Conservation (phyloP, 2,888 invertebrate genomes). For the Dryocosmus kuriphilus region DNA sequence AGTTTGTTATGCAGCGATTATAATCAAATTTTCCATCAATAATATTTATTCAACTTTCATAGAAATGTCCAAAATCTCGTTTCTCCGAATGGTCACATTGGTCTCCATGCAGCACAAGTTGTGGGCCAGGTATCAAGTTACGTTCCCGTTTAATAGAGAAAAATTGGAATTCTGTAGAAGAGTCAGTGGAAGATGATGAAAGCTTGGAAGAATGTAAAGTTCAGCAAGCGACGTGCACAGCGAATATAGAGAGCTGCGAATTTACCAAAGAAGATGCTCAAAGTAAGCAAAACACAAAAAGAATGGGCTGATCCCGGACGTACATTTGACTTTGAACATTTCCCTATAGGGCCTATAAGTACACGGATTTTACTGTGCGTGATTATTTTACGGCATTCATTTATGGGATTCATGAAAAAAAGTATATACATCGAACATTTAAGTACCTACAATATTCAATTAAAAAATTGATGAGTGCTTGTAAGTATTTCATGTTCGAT, state of each 20-base stretch:
- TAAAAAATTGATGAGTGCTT: no score
- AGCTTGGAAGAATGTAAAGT: slow-evolving; percentile 68
- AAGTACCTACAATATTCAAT: no score
- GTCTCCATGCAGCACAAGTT: slow-evolving; percentile 93
- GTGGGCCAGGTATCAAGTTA: slow-evolving; percentile 87
- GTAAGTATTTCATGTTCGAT: no score
- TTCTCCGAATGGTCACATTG: slow-evolving; percentile 89
- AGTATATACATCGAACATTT: no score
- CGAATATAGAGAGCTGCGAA: slow-evolving; percentile 68
- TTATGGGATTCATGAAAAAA: no score
- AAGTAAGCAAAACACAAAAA: slow-evolving; percentile 58
- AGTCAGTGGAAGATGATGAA: slow-evolving; percentile 56
- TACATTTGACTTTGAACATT: no score
- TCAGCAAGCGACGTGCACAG: slow-evolving; percentile 66
- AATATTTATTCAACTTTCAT: slow-evolving; percentile 29
- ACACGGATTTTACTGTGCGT: no score
- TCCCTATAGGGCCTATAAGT: no score
- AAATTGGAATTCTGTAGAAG: slow-evolving; percentile 55
- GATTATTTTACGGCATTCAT: no score
- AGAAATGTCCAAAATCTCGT: slow-evolving; percentile 78
- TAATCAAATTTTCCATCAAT: neutral
- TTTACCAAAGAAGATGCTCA: slow-evolving; percentile 67
- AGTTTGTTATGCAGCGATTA: no score
- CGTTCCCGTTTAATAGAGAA: slow-evolving; percentile 80
- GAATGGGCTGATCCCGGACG: no score